A percentile compares a stretch with the other conserved stretches of the same genome.
Evolutionary conservation across 1,140 invertebrate species (phyloP).

Genomic region (Harpegnathos saltator): DNA sequence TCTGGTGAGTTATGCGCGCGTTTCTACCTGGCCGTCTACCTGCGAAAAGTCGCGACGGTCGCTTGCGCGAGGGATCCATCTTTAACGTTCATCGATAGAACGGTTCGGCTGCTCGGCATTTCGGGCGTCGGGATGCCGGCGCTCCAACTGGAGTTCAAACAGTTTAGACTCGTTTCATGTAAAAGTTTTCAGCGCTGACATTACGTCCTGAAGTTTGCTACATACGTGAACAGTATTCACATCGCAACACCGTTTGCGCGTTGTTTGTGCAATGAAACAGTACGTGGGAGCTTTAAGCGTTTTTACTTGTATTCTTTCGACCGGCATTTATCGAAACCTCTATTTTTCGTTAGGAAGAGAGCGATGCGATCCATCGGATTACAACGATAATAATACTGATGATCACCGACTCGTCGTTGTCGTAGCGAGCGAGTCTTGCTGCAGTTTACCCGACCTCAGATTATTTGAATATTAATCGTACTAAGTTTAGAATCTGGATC

Average conservation of each 20-base stretch:
- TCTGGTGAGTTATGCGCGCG: slow-evolving; percentile 63
- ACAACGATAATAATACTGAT: too few relatives aligned
- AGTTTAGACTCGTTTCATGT: background rate
- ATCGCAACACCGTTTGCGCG: slow-evolving; percentile 3
- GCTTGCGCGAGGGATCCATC: slow-evolving; percentile 33
- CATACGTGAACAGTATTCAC: background rate
- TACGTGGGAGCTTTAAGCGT: background rate
- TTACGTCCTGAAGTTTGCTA: slow-evolving; percentile 26
- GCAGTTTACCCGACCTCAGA: background rate
- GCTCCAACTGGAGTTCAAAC: slow-evolving; percentile 23
- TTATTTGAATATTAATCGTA: background rate
- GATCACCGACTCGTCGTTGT: too few relatives aligned
- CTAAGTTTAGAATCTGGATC: slow-evolving; percentile 35
- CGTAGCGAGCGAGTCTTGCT: too few relatives aligned
- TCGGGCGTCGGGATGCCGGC: slow-evolving; percentile 2
- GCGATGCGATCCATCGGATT: too few relatives aligned
- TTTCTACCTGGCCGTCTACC: slow-evolving; percentile 52
- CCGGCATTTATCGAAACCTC: too few relatives aligned
- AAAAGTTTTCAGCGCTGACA: background rate
- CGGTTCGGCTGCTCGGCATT: slow-evolving; percentile 30
- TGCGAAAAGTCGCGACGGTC: slow-evolving; percentile 46
- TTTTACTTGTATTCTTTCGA: background rate
- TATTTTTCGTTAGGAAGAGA: too few relatives aligned
- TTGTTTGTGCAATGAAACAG: slow-evolving; percentile 2
- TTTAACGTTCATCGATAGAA: slow-evolving; percentile 44